A percentile compares a stretch with the other conserved stretches of the same genome.
Conservation (phyloP, 30 jellyfish, hydroid and myxozoan species). For the Rhopilema esculentum region DNA sequence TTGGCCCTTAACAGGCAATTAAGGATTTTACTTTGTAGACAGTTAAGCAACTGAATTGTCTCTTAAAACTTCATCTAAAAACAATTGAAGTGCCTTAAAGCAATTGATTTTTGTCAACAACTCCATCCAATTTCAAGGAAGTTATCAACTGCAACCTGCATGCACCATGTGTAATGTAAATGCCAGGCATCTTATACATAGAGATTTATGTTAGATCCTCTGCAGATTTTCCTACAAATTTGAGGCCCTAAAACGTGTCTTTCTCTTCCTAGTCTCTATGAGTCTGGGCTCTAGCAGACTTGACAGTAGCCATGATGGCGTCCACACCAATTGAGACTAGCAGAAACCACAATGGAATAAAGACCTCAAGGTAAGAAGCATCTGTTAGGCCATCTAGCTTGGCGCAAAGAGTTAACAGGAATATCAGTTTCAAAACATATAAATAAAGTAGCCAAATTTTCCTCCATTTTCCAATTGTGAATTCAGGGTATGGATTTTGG, state of each 20-base stretch:
- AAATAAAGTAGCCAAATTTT: slow-evolving; percentile 75
- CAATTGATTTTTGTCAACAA: too few species aligned
- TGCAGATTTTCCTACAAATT: too few species aligned
- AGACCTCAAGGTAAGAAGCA: slow-evolving; percentile 73
- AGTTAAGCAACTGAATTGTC: too few species aligned
- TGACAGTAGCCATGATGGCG: slow-evolving; percentile 75
- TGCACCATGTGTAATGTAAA: too few species aligned
- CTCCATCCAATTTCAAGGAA: too few species aligned
- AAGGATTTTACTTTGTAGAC: too few species aligned
- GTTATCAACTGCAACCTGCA: too few species aligned
- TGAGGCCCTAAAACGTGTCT: not conserved
- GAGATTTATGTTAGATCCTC: too few species aligned
- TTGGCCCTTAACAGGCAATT: too few species aligned
- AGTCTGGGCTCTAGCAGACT: slow-evolving; percentile 49
- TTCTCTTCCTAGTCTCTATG: slow-evolving; percentile 43
- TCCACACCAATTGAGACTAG: slow-evolving; percentile 62
- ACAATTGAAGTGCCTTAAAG: too few species aligned
- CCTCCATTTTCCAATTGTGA: slow-evolving; percentile 65
- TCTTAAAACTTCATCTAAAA: too few species aligned
- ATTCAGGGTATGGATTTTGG: slow-evolving; percentile 48
- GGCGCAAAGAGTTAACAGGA: slow-evolving; percentile 81
- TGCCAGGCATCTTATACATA: too few species aligned
- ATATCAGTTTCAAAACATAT: slow-evolving; percentile 61
- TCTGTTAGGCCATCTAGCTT: slow-evolving; percentile 75
- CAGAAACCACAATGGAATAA: slow-evolving; percentile 89